A percentile compares a stretch with the other conserved stretches of the same genome.
Conservation (phyloP, 1,140 invertebrate species). For the Ceratitis capitata region DNA sequence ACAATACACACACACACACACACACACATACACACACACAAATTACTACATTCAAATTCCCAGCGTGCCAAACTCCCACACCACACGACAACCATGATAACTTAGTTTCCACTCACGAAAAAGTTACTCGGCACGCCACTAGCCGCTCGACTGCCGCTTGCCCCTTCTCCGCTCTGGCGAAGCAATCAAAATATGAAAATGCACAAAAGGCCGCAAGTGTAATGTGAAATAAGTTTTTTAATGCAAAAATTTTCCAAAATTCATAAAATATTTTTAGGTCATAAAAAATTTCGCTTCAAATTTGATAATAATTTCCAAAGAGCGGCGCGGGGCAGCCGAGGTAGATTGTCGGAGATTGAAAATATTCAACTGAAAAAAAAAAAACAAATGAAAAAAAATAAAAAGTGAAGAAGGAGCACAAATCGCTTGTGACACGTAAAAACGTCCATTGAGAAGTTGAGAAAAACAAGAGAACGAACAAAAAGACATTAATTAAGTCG, state of each 20-base stretch:
- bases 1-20: background rate
- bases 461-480: background rate
- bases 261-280: background rate
- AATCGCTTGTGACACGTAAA: slow-evolving; percentile 33
- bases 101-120: background rate
- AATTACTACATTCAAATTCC: background rate
- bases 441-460: background rate
- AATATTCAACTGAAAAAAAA: background rate
- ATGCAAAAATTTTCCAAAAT: background rate
- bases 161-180: background rate
- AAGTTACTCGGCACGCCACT: background rate
- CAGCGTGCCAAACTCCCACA: background rate
- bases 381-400: too few species aligned
- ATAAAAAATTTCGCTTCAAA: slow-evolving; percentile 11
- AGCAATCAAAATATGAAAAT: slow-evolving; percentile 7
- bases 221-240: background rate
- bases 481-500: slow-evolving; percentile 16
- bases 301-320: background rate
- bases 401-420: too few species aligned
- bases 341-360: background rate
- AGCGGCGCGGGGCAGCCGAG: background rate
- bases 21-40: too few species aligned
- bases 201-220: slow-evolving; percentile 15
- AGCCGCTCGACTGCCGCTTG: background rate
- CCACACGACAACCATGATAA: background rate